Conservation (phyloP, 2,888 invertebrate species). For the Ectemnius continuus region DNA sequence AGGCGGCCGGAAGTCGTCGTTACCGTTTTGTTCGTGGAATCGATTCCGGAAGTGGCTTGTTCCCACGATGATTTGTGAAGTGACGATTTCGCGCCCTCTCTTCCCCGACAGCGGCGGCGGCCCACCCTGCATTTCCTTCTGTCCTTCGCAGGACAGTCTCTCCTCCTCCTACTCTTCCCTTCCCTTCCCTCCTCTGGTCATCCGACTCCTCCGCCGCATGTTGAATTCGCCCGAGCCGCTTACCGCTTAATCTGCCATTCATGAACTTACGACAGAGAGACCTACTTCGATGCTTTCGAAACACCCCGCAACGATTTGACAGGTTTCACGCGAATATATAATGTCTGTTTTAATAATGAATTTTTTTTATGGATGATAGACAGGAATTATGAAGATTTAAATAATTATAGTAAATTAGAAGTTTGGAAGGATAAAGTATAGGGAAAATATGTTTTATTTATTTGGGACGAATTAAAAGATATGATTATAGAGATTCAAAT, state of each 20-base stretch:
- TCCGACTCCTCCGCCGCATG: neutral
- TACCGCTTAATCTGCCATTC: neutral
- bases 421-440: too few species aligned
- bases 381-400: too few species aligned
- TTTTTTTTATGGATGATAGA: too few species aligned
- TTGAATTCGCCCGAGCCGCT: slow-evolving; percentile 4
- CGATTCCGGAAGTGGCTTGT: slow-evolving; percentile 69
- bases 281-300: too few species aligned
- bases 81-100: slow-evolving; percentile 38
- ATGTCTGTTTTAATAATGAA: too few species aligned
- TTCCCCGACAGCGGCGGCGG: slow-evolving; percentile 6
- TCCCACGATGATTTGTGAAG: slow-evolving; percentile 71
- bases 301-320: too few species aligned
- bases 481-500: too few species aligned
- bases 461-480: too few species aligned
- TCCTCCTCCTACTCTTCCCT: neutral
- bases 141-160: too few species aligned
- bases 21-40: slow-evolving; percentile 62
- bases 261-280: neutral
- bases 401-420: too few species aligned
- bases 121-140: neutral
- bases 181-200: neutral
- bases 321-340: too few species aligned
- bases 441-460: too few species aligned
- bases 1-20: slow-evolving; percentile 64